Evolutionary conservation across 2,888 invertebrate species (phyloP), one percentile per base, ranked within the genome.

Genomic region (Melangyna quadrimaculata): DNA sequence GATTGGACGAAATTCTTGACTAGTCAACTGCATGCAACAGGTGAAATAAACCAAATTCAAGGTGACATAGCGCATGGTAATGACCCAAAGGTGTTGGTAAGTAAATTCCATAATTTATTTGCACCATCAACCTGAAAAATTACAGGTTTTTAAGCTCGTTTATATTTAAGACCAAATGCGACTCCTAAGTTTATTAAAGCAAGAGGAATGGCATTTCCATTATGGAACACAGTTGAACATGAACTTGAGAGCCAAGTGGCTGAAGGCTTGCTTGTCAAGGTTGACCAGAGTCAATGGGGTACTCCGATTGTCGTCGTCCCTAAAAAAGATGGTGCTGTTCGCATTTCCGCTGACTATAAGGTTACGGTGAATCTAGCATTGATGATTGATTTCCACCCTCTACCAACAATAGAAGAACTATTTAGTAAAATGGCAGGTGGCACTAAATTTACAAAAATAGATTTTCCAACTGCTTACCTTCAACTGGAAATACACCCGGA

Each of bases 401-500:
- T 89, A 43, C 89, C 88, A 10, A 87, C 87, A 32, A 87, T 88
- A 0, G 88, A 89, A 8, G 74, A n/a, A n/a, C n/a, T n/a, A n/a
- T 89, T 88, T 88, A 87, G 74, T 32, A 78, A 61, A 9, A 81
- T 90, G 72, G 72, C 88, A 17, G 88, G 88, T 2, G 88, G 89
- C 0, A 61, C 74, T 3, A 88, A 75, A 40, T 89, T 89, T 81
- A 87, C 88, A 7, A 88, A 89, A 81, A 90, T 88, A 53, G 90
- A 91, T 87, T 87, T 91, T n/a, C 71, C 77, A 2, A 88, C 88
- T 61, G 90, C 91, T 5, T 92, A 91, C 70, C 87, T 90, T 79
- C 90, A 91, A 75, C 53, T 91, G 29, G 89, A 89, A 87, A 87
- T 91, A 29, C 88, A 89, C 37, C 89, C 88, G 4, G 89, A 89